Conservation (phyloP, 2,113 vertebrate genomes). For the Neomonachus schauinslandi region DNA sequence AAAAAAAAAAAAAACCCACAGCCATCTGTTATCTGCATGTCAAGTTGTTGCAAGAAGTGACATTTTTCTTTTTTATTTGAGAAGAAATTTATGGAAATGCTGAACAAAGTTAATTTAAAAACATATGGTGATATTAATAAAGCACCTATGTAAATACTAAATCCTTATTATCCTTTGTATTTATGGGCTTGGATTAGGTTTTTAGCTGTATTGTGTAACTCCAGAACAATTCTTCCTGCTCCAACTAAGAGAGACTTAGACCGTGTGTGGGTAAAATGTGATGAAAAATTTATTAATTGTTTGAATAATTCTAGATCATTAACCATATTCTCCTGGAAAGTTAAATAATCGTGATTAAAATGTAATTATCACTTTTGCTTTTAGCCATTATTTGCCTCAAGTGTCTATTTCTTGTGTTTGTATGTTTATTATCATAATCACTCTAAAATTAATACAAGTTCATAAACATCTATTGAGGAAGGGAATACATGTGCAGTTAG, state of each 20-base stretch:
- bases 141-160: constrained; percentile 35
- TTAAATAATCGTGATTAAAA: background rate
- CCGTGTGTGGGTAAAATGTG: background rate
- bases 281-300: background rate
- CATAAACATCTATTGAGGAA: background rate
- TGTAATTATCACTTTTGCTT: background rate
- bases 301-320: background rate
- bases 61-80: constrained; percentile 78
- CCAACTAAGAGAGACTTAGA: background rate
- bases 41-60: constrained; percentile 71
- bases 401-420: background rate
- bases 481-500: background rate
- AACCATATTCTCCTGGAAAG: background rate
- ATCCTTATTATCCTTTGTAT: constrained; percentile 50
- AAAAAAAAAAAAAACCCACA: constrained; percentile 19
- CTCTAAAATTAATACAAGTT: background rate
- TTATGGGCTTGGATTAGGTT: constrained; percentile 52
- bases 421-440: background rate
- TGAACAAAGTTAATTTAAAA: constrained; percentile 69
- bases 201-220: background rate
- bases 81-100: constrained; percentile 73
- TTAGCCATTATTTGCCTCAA: background rate
- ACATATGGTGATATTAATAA: constrained; percentile 73
- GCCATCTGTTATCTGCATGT: constrained; percentile 78
- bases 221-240: background rate